Evolutionary conservation across 37 sponge, comb jelly and placozoan genomes (phyloP), one percentile per base, ranked within the genome.

Genomic region (Dysidea cf. avara): DNA sequence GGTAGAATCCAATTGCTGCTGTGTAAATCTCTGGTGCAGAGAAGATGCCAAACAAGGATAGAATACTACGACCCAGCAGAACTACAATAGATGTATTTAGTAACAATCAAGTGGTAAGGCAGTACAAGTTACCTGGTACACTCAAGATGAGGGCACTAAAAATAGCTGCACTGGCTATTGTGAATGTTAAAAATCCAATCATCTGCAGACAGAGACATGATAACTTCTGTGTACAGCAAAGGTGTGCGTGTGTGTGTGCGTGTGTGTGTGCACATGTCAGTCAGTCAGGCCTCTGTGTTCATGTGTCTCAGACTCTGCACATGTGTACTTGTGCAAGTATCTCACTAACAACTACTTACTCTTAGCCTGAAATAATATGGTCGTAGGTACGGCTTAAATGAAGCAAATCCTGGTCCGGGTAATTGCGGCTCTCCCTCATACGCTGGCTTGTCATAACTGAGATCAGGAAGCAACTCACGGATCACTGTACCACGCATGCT

Each of bases 21-120:
- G 96, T 92, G 74, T 96, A 96, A 32, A 96, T 73, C 47, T 96
- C 96, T 13, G 96, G 96, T 16, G 75, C 70, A 16, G 76, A 22
- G 4, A 55, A 50, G 61, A 83, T 38, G 7, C 94, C 90, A 31
- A 86, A 21, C 40, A 83, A 12, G 26, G 56, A 22, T 69, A 96
- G 78, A 26, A 92, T 25, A 6, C 70, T 39, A 18, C 96, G 86
- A 50, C 96, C 96, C 66, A 81, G 3, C 6, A 71, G 59, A 26
- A 92, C 94, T 92, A 58, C 38, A 33, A 20, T 29, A 32, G 22
- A 37, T 57, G 56, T 54, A 25, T 25, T 54, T 54, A 54, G 24
- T n/a, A n/a, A n/a, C n/a, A n/a, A n/a, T n/a, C n/a, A n/a, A n/a
- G 18, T 13, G 37, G 78, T 12, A 25, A 43, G 58, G 38, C 61